Conservation (phyloP, 23 tunicate species). For the Trididemnum clinides region DNA sequence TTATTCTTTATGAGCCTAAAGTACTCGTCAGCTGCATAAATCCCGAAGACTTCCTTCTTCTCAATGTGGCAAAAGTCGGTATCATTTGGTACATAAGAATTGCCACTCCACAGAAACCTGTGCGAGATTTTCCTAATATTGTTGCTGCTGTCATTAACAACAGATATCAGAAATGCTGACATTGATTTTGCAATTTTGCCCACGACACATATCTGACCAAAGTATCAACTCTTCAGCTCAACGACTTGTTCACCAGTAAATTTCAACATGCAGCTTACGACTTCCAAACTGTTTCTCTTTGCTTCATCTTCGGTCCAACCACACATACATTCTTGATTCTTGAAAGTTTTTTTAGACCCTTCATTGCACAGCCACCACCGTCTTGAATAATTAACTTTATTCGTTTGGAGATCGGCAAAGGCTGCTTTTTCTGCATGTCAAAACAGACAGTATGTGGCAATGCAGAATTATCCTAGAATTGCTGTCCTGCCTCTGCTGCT, state of each 20-base stretch:
- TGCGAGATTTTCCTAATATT: background rate
- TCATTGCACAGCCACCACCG: slow-evolving; percentile 1
- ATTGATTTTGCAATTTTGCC: slow-evolving; percentile 13
- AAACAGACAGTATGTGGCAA: background rate
- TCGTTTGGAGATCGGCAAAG: slow-evolving; percentile 5
- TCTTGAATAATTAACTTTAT: background rate
- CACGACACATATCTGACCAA: slow-evolving; percentile 10
- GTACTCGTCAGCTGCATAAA: background rate
- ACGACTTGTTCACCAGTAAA: too few species aligned
- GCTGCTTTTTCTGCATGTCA: slow-evolving; percentile 11
- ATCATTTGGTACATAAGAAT: slow-evolving; percentile 3
- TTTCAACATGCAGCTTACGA: background rate
- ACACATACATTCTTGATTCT: background rate
- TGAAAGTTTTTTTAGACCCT: background rate
- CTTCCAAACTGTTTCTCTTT: background rate
- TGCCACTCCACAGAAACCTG: slow-evolving; percentile 19
- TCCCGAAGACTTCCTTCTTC: background rate
- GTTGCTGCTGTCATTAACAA: background rate
- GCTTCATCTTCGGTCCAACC: slow-evolving; percentile 7
- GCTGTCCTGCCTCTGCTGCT: background rate
- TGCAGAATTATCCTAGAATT: background rate
- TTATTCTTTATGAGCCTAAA: too few species aligned
- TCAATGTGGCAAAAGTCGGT: slow-evolving; percentile 15
- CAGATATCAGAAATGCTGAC: background rate
- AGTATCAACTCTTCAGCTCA: too few species aligned